Conservation (phyloP, 2,888 invertebrate species). For the Pheosia tremula region DNA sequence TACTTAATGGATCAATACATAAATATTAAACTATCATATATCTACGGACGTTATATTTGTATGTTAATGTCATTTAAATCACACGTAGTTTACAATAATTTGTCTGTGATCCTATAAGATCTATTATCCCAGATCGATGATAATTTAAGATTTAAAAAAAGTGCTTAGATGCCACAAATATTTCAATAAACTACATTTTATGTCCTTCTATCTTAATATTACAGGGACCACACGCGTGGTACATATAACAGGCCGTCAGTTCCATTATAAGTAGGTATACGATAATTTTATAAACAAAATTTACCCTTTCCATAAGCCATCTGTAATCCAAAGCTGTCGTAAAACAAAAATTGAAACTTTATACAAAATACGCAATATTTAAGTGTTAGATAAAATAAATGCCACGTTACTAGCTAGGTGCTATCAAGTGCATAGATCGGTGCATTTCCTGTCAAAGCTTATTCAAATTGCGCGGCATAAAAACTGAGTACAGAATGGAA, state of each 20-base stretch:
- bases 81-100: too few species aligned
- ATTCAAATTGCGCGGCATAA: slow-evolving; percentile 26
- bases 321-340: slow-evolving; percentile 79
- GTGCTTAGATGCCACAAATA: neutral
- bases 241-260: too few species aligned
- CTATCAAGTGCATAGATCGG: slow-evolving; percentile 27
- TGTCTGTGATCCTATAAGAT: too few species aligned
- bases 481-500: slow-evolving; percentile 8
- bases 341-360: slow-evolving; percentile 62
- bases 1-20: too few species aligned
- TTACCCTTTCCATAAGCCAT: slow-evolving; percentile 76
- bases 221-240: too few species aligned
- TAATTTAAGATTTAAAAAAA: neutral
- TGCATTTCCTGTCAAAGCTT: slow-evolving; percentile 22
- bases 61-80: too few species aligned
- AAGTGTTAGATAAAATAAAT: neutral
- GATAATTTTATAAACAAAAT: slow-evolving; percentile 29
- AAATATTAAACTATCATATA: too few species aligned
- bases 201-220: too few species aligned
- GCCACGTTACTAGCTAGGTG: slow-evolving; percentile 9
- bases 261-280: neutral
- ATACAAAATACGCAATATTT: neutral
- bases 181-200: neutral
- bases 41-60: too few species aligned
- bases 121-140: too few species aligned